Evolutionary conservation across 2,888 invertebrate genomes (phyloP), one percentile per base, ranked within the genome.

Genomic region (Synergus itoensis): DNA sequence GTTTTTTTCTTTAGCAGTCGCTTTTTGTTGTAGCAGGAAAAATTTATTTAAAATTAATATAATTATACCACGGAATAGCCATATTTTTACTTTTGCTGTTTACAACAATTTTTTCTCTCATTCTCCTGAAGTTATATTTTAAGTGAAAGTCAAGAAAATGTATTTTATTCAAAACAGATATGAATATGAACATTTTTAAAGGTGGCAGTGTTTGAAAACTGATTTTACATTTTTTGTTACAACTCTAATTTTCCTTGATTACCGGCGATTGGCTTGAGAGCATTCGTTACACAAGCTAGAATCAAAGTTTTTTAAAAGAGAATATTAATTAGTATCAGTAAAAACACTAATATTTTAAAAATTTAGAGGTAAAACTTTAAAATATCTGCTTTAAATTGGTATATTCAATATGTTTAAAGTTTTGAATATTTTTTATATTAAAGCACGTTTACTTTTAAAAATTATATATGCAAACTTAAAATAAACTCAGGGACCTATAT

Each of bases 251-350:
- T 43, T 67, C 9, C 43, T 67, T 28, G 2, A 69, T 69, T 36
- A 28, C 48, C 53, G 48, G 48, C 73, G 11, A 16, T 73, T 63
- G 76, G 67, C 80, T 83, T 82, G 40, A 73, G 82, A 83, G 83
- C 78, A 82, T 78, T 53, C 80, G 9, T 78, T 69, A 77, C 53
- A 76, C 77, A 79, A 18, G 69, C 75, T 75, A 81, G 43, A 65
- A 65, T 45, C 1, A 21, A 77, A n/a, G 45, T 69, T 48, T 79
- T 60, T 48, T 65, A 77, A 73, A 60, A 64, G 64, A 57, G 43
- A 57, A 65, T 76, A 48, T 16, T 48, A 9, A 21, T 63, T 77
- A 76, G 63, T 41, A 28, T 40, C 64, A 62, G 28, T 5, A 63
- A 43, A 62, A 73, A 8, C 12, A 16, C 65, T 79, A 81, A 67